These are phyloP conservation scores for Hypsibius dujardini DNA, from an alignment of 1,140 invertebrate genomes.

Conservation along the genomic window DNA sequence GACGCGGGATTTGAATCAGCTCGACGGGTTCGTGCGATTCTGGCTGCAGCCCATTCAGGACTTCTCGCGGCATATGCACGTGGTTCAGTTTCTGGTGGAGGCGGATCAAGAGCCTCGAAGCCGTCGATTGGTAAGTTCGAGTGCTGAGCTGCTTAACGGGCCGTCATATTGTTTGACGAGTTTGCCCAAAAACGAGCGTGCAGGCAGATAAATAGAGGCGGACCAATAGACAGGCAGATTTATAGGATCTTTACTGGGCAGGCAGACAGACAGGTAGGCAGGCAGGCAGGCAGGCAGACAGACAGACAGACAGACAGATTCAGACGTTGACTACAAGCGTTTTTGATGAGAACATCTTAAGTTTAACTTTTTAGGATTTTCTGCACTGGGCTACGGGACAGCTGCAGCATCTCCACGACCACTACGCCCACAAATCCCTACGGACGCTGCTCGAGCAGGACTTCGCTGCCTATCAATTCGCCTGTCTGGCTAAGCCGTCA, in stretches of 20 bases:
- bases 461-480: not conserved
- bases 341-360: not conserved
- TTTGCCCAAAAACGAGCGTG: no score
- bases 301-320: no score
- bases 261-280: no score
- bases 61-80: not conserved
- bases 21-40: not conserved
- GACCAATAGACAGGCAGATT: no score
- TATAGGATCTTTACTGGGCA: no score
- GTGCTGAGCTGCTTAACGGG: not conserved
- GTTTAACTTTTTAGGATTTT: no score
- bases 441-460: not conserved
- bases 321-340: no score
- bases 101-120: not conserved
- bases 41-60: not conserved
- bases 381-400: not conserved
- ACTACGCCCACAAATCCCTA: not conserved
- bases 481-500: not conserved
- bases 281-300: no score
- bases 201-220: no score
- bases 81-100: not conserved
- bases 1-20: not conserved
- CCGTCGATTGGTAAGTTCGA: not conserved
- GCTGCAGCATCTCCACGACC: not conserved
- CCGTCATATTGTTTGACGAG: no score